Evolutionary conservation across 2,888 invertebrate species (phyloP).

Genomic region (Platycheirus albimanus): DNA sequence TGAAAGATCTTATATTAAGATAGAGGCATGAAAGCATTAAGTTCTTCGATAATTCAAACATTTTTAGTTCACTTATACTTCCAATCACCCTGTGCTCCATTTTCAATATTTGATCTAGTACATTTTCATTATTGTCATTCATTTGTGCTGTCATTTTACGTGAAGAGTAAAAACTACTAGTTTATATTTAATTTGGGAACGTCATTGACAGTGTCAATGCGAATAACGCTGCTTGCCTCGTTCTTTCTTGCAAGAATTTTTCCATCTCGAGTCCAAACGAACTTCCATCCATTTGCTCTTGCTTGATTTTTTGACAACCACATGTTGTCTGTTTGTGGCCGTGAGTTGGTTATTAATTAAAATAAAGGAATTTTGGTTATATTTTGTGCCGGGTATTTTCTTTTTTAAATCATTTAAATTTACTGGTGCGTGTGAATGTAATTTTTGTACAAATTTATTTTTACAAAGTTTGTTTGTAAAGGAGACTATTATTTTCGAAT

Average conservation of each 20-base stretch:
- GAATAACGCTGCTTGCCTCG: constrained; percentile 16
- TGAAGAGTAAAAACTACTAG: neutral
- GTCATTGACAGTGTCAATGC: constrained; percentile 22
- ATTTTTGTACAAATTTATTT: constrained; percentile 12
- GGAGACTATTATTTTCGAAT: no score
- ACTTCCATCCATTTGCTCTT: constrained; percentile 1
- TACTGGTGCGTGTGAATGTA: neutral
- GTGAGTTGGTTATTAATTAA: no score
- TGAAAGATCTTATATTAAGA: constrained; percentile 5
- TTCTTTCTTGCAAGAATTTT: constrained; percentile 29
- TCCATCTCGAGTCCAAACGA: constrained; percentile 7
- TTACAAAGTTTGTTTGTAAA: no score
- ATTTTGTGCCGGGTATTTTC: neutral
- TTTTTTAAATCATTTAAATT: constrained; percentile 3
- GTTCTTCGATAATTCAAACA: constrained; percentile 1
- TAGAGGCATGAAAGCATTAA: neutral
- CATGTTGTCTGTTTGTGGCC: neutral
- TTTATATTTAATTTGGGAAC: neutral
- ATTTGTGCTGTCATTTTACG: constrained; percentile 10
- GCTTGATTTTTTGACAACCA: constrained; percentile 17
- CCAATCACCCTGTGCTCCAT: constrained; percentile 16
- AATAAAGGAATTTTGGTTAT: no score
- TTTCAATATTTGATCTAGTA: constrained; percentile 2
- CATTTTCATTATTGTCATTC: constrained; percentile 22
- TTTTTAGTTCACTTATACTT: constrained; percentile 9